Evolutionary conservation across 2,888 invertebrate genomes (phyloP).

Genomic region (Aporophyla nigra): DNA sequence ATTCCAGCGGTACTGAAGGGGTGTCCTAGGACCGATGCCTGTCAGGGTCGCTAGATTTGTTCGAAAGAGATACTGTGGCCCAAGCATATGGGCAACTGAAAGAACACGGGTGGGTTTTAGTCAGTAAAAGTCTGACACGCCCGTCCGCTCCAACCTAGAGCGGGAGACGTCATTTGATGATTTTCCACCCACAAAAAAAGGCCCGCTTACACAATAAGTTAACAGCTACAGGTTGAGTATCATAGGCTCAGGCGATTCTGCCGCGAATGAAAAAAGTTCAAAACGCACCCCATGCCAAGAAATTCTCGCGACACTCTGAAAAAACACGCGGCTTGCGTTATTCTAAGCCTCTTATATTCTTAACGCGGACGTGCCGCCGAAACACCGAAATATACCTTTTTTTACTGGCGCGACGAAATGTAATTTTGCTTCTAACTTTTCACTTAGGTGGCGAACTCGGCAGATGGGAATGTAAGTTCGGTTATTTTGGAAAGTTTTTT

Average conservation of each 20-base stretch:
- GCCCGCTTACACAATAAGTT: background rate
- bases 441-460: slow-evolving; percentile 82
- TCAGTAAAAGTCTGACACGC: no score
- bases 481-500: slow-evolving; percentile 83
- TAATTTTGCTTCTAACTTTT: slow-evolving; percentile 86
- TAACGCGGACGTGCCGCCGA: slow-evolving; percentile 77
- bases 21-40: no score
- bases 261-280: slow-evolving; percentile 82
- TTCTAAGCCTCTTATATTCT: slow-evolving; percentile 87
- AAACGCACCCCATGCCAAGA: slow-evolving; percentile 68
- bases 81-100: no score
- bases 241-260: slow-evolving; percentile 62
- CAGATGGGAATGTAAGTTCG: slow-evolving; percentile 80
- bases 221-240: slow-evolving; percentile 45
- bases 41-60: no score
- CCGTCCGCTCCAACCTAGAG: no score
- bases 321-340: slow-evolving; percentile 80
- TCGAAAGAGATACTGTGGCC: no score
- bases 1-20: no score
- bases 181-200: no score
- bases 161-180: no score
- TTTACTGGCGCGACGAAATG: slow-evolving; percentile 75
- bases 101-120: no score
- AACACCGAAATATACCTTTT: slow-evolving; percentile 71
- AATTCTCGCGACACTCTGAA: slow-evolving; percentile 72